A percentile compares a stretch with the other conserved stretches of the same genome.
Conservation (phyloP, 2,888 invertebrate species). For the Drosophila quinaria region DNA sequence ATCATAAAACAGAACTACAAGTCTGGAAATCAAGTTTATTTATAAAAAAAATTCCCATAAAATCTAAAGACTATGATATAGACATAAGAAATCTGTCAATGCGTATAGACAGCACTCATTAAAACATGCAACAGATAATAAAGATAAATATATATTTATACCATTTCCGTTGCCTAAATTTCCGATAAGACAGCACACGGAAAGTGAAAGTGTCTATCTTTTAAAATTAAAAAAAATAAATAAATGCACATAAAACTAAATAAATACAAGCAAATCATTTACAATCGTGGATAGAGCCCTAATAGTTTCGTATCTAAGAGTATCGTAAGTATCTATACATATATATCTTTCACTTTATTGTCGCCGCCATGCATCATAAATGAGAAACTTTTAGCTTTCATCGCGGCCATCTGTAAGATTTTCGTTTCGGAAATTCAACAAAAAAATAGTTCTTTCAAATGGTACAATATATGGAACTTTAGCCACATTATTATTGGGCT, state of each 20-base stretch:
- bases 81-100: constrained; percentile 59
- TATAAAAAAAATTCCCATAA: constrained; percentile 34
- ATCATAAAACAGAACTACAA: constrained; percentile 32
- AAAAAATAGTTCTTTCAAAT: constrained; percentile 1
- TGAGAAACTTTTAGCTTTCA: constrained; percentile 70
- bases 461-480: constrained; percentile 18
- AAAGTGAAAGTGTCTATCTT: constrained; percentile 63
- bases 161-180: constrained; percentile 1
- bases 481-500: constrained; percentile 51
- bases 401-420: constrained; percentile 61
- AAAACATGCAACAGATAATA: constrained; percentile 40
- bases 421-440: constrained; percentile 28
- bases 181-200: constrained; percentile 26
- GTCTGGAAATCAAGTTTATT: constrained; percentile 44
- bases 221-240: background rate
- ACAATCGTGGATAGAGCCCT: constrained; percentile 50
- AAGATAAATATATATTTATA: constrained; percentile 36
- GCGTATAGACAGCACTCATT: constrained; percentile 40
- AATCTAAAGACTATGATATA: constrained; percentile 47
- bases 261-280: constrained; percentile 62
- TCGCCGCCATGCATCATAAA: constrained; percentile 71
- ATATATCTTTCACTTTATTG: constrained; percentile 66
- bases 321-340: constrained; percentile 24
- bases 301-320: constrained; percentile 29
- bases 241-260: constrained; percentile 54